A percentile compares a stretch with the other conserved stretches of the same genome.
These are phyloP conservation scores for Hirtodrosophila alboralis DNA, from an alignment of 2,888 invertebrate genomes.

Conservation along the genomic window DNA sequence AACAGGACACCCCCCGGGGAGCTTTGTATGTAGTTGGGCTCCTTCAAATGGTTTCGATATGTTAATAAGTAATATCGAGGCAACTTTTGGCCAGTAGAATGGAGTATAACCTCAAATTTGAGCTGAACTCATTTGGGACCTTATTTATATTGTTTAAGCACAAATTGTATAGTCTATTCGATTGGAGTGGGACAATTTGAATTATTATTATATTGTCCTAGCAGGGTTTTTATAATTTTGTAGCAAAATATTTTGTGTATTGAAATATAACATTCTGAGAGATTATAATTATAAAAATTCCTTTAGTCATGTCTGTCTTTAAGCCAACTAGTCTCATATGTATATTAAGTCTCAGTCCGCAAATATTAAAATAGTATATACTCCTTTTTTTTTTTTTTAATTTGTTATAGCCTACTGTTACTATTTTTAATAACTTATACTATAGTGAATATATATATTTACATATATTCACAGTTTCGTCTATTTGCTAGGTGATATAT, in stretches of 20 bases:
- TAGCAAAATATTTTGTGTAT: neutral
- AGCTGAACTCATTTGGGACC: constrained; percentile 52
- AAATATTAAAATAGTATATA: too few relatives aligned
- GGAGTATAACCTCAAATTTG: constrained; percentile 40
- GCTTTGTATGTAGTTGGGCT: constrained; percentile 6
- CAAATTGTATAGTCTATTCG: constrained; percentile 19
- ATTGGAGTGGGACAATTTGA: constrained; percentile 22
- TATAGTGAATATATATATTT: too few relatives aligned
- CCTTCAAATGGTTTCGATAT: constrained; percentile 55
- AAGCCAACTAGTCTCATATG: too few relatives aligned
- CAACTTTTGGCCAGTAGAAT: constrained; percentile 12
- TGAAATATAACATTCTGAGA: too few relatives aligned
- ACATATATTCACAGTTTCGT: too few relatives aligned
- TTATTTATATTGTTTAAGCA: constrained; percentile 10
- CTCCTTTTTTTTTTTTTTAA: too few relatives aligned
- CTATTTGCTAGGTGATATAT: too few relatives aligned
- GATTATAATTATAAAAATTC: too few relatives aligned
- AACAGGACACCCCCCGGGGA: constrained; percentile 13
- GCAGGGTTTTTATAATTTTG: constrained; percentile 12
- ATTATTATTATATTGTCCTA: constrained; percentile 8
- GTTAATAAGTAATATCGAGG: constrained; percentile 63
- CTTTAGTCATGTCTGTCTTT: too few relatives aligned
- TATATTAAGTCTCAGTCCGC: too few relatives aligned
- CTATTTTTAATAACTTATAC: too few relatives aligned
- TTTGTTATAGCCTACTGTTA: too few relatives aligned